phyloP scores from a whole-genome alignment of 1,140 invertebrate genomes.

The Prorops nasuta region DNA sequence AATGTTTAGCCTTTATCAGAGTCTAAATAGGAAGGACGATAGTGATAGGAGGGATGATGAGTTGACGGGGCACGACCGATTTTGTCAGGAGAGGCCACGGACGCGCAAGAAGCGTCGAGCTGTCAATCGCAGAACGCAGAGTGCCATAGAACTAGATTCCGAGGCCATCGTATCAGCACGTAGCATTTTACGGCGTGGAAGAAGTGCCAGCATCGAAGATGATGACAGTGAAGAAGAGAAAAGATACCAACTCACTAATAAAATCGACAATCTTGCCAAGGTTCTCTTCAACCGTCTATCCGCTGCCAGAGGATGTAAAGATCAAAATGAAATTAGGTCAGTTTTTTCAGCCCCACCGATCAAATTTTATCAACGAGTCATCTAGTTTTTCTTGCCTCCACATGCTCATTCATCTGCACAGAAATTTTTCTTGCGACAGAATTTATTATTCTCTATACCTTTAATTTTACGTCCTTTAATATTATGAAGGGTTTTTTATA shows the following conservation, averaged over 20 bases:
- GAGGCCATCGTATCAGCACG: slow-evolving; percentile 64
- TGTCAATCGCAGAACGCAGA: slow-evolving; percentile 65
- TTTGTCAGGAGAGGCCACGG: slow-evolving; percentile 67
- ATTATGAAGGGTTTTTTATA: too few species aligned
- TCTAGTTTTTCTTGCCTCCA: too few species aligned
- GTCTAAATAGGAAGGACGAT: slow-evolving; percentile 64
- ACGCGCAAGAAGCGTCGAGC: slow-evolving; percentile 59
- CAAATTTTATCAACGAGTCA: too few species aligned
- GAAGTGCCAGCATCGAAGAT: slow-evolving; percentile 50
- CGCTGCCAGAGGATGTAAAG: slow-evolving; percentile 37
- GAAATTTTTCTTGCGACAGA: background rate
- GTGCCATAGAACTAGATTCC: slow-evolving; percentile 71
- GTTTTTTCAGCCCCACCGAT: too few species aligned
- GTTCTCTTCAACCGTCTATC: slow-evolving; percentile 50
- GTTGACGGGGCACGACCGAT: slow-evolving; percentile 73
- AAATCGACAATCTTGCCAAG: slow-evolving; percentile 52
- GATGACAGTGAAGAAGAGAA: slow-evolving; percentile 44
- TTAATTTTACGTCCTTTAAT: too few species aligned
- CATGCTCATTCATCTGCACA: background rate
- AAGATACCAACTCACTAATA: slow-evolving; percentile 44
- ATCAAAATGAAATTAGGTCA: slow-evolving; percentile 37
- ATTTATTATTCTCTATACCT: too few species aligned
- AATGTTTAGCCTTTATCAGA: slow-evolving; percentile 79
- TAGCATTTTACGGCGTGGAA: slow-evolving; percentile 39
- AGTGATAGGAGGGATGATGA: slow-evolving; percentile 62